A percentile compares a stretch with the other conserved stretches of the same genome.
phyloP scores from a whole-genome alignment of 2,888 invertebrate genomes.

The Stenichneumon culpator region DNA sequence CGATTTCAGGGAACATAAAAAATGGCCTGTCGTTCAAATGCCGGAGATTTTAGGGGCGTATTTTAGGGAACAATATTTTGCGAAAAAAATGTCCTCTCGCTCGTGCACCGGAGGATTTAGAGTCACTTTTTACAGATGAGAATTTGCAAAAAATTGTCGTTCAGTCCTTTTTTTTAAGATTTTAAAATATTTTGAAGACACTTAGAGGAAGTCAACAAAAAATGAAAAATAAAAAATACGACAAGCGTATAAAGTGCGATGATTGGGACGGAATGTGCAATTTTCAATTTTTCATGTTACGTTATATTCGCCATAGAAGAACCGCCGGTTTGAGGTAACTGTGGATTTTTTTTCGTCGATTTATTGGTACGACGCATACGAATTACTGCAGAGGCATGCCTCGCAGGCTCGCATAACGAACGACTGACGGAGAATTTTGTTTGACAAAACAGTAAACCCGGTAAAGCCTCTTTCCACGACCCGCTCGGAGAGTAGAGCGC shows the following conservation, averaged over 20 bases:
- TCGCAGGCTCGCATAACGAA: constrained; percentile 30
- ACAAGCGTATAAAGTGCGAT: not conserved
- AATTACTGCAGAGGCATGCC: constrained; percentile 16
- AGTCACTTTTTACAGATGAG: no score
- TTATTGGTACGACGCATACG: constrained; percentile 10
- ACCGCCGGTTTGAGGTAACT: not conserved
- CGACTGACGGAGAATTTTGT: constrained; percentile 61
- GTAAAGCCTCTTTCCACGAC: not conserved
- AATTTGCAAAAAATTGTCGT: not conserved
- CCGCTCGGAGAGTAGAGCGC: not conserved
- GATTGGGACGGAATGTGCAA: not conserved
- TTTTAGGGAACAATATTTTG: not conserved
- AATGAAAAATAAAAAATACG: no score
- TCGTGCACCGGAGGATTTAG: no score
- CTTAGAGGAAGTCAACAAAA: not conserved
- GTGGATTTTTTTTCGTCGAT: not conserved
- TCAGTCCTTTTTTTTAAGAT: no score
- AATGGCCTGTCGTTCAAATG: not conserved
- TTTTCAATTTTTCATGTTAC: not conserved
- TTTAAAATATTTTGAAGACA: not conserved
- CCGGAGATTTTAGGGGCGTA: not conserved
- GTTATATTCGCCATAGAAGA: not conserved
- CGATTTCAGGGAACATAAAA: not conserved
- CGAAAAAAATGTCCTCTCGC: no score
- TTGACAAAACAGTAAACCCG: constrained; percentile 67